Evolutionary conservation across 1,140 invertebrate species (phyloP), one percentile per base, ranked within the genome.

Genomic region (Delia radicum): DNA sequence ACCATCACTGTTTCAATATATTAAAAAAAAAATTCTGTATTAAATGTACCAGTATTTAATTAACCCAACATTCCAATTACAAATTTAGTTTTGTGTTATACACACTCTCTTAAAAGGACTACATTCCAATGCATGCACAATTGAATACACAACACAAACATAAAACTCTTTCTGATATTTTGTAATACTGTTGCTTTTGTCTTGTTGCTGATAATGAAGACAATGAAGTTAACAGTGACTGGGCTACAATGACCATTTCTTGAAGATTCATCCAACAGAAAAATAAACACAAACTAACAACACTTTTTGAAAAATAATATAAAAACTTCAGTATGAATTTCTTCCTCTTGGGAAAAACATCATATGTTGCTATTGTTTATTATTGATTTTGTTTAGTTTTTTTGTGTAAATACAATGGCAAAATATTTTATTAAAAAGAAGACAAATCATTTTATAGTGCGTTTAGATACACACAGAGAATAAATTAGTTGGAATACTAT

Each of bases 291-390:
- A 55, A 8, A 24, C 15, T 42, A 55, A 55, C 48, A 55, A 10
- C 2, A 55, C 5, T 18, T 10, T 42, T 21, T 18, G 27, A 26
- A 28, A 5, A 67, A 67, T 15, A 42, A 46, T 15, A 28, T 15
- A 7, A 28, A 24, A 55, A 46, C 12, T 13, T 4, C 21, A 28
- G 31, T 8, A 55, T 55, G n/a, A 55, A 55, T n/a, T n/a, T n/a
- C 48, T 55, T 55, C 24, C 18, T 55, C 48, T 61, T 73, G 48
- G 27, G 42, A 61, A 73, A 37, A 31, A 26, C 37, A 73, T 55
- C 72, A 55, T 73, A 73, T 31, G 72, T 73, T 37, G 8, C 3
- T 29, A 6, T 24, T 55, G 13, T 46, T 55, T n/a, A 13, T 6
- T 18, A 7, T 1, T 24, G 46, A 6, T 21, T 24, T 55, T 55